Evolutionary conservation across 2,888 invertebrate genomes (phyloP), one percentile per base, ranked within the genome.

Genomic region (Tipula helvola): DNA sequence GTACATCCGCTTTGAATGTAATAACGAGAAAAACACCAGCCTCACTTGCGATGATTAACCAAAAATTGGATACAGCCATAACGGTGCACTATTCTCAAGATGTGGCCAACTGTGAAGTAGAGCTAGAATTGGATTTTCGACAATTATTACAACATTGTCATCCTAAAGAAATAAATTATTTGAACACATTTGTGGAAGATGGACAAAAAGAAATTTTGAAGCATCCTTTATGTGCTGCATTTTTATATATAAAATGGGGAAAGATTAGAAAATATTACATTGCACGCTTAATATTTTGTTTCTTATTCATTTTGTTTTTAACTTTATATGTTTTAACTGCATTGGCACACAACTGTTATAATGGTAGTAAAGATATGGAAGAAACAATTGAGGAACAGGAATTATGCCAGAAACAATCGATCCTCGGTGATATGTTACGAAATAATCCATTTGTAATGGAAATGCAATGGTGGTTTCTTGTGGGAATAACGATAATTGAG

Each of bases 231-330:
- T 97, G 97, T 90, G 96, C 97, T 7, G 96, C 97, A 0, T 97
- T 97, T 90, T 92, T 97, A 0, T 95, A 97, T 90, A 94, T 97
- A 86, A 97, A 97, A 90, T 97, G 97, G 97, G 96, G 96, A 89
- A 96, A 97, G 91, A 97, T 97, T 88, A 93, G 97, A 41, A 96
- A 96, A 91, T 97, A 96, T 90, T 97, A 97, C 89, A 95, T 96
- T 12, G 96, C 95, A 0, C 93, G 96, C 87, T 92, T 97, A 88
- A 93, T 96, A 88, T 94, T 96, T 89, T 96, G 96, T 90, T 94
- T 96, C 88, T 93, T 96, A 87, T 97, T 96, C 90, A 95, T 97
- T 87, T 90, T 96, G 87, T 95, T 96, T 88, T 92, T 97, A n/a
- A 96, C 96, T 0, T 91, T 96, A 8, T 97, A 96, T 90, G 96